These are phyloP conservation scores for Stenodera caucasica DNA, from an alignment of 2,888 invertebrate species.

Conservation along the genomic window DNA sequence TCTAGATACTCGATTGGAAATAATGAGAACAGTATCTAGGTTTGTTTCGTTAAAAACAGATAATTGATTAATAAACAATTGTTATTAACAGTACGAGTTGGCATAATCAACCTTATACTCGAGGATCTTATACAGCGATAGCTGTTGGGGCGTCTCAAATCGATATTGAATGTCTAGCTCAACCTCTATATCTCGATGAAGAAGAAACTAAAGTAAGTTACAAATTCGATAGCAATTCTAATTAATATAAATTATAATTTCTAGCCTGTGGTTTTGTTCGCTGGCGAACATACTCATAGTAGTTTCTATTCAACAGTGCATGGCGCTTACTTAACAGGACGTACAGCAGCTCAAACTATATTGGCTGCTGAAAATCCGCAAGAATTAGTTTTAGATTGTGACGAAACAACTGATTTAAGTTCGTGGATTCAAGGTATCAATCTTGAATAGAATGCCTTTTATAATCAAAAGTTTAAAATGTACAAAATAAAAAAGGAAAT, in stretches of 20 bases:
- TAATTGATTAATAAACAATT: constrained; percentile 12
- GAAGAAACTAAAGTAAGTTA: constrained; percentile 68
- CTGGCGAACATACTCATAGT: constrained; percentile 94
- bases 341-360: constrained; percentile 76
- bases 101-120: constrained; percentile 79
- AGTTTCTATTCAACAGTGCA: constrained; percentile 95
- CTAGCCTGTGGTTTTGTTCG: constrained; percentile 84
- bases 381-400: constrained; percentile 71
- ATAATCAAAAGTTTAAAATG: neutral
- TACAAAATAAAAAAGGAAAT: neutral
- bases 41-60: constrained; percentile 10
- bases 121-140: constrained; percentile 90
- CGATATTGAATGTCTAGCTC: constrained; percentile 85
- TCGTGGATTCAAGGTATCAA: constrained; percentile 89
- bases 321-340: constrained; percentile 88
- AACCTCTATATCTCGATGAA: constrained; percentile 75
- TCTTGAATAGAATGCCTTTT: constrained; percentile 59
- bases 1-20: no score
- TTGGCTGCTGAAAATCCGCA: constrained; percentile 63
- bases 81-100: constrained; percentile 75
- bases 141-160: constrained; percentile 85
- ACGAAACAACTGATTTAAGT: constrained; percentile 77
- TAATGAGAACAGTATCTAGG: no score
- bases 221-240: neutral
- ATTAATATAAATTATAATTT: constrained; percentile 40